A percentile compares a stretch with the other conserved stretches of the same genome.
Evolutionary conservation across 2,888 invertebrate species (phyloP).

Genomic region (Drosophila siamana): DNA sequence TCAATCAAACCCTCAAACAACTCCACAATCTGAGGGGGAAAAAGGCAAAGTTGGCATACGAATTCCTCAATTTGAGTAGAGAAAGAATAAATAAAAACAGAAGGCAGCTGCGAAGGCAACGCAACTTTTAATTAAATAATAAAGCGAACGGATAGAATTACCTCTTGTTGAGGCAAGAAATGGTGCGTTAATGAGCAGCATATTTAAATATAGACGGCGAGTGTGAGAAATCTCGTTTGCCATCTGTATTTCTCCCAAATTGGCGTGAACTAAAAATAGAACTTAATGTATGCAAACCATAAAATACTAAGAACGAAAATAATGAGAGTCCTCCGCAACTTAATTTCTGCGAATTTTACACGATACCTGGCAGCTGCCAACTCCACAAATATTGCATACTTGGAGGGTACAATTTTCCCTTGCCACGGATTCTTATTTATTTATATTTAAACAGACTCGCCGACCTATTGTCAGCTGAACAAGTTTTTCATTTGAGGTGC

Average conservation of each 20-base stretch:
- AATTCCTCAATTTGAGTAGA: slow-evolving; percentile 8
- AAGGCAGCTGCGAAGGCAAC: slow-evolving; percentile 4
- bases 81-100: neutral
- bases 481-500: too few relatives aligned
- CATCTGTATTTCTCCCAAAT: neutral
- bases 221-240: neutral
- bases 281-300: neutral
- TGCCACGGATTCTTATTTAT: too few relatives aligned
- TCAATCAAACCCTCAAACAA: slow-evolving; percentile 40
- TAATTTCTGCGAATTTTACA: neutral
- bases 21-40: slow-evolving; percentile 3
- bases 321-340: neutral
- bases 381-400: neutral
- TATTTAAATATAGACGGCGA: neutral
- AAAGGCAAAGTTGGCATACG: slow-evolving; percentile 10
- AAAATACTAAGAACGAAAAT: neutral
- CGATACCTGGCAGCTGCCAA: neutral
- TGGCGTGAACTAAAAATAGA: neutral
- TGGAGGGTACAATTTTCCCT: neutral
- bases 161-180: neutral
- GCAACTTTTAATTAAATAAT: slow-evolving; percentile 18
- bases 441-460: too few relatives aligned
- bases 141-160: slow-evolving; percentile 1
- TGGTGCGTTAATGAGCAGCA: slow-evolving; percentile 1
- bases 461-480: too few relatives aligned